Evolutionary conservation across 1,140 invertebrate species (phyloP).

Genomic region (Temnothorax longispinosus): DNA sequence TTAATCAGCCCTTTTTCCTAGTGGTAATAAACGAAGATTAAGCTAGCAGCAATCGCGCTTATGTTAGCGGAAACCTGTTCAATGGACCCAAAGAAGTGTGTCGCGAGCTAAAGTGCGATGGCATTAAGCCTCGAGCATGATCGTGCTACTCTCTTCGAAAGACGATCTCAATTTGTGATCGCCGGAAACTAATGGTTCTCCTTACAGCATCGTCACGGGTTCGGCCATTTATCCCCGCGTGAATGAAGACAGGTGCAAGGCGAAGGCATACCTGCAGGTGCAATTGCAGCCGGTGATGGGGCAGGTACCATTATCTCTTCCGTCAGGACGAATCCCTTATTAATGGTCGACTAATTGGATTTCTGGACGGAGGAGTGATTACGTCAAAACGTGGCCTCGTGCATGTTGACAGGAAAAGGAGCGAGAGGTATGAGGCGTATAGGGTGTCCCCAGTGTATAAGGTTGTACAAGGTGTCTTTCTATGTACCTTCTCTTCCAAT

Average conservation of each 20-base stretch:
- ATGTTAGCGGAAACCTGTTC: conserved; percentile 14
- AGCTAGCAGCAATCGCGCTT: conserved; percentile 6
- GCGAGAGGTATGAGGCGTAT: background rate
- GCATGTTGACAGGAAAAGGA: conserved; percentile 32
- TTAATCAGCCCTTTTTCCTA: background rate
- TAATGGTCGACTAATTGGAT: conserved; percentile 83
- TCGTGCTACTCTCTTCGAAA: conserved; percentile 66
- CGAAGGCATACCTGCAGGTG: conserved; percentile 50
- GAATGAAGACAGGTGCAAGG: conserved; percentile 55
- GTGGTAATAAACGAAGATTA: conserved; percentile 17
- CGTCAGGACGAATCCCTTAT: conserved; percentile 77
- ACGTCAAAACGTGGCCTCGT: conserved; percentile 52
- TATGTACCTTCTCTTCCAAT: background rate
- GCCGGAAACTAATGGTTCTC: conserved; percentile 66
- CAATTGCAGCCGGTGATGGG: conserved; percentile 51
- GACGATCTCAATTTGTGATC: conserved; percentile 75
- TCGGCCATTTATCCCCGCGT: conserved; percentile 53
- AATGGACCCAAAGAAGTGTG: conserved; percentile 23
- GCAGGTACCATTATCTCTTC: conserved; percentile 76
- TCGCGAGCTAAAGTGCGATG: conserved; percentile 26
- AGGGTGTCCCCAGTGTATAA: background rate
- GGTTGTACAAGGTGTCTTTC: background rate
- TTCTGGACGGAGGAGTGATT: conserved; percentile 72
- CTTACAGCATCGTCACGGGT: conserved; percentile 41
- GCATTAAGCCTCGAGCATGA: conserved; percentile 43